Evolutionary conservation across 2,797 vertebrate species (phyloP), one percentile per base, ranked within the genome.

Genomic region (Enoplosus armatus): DNA sequence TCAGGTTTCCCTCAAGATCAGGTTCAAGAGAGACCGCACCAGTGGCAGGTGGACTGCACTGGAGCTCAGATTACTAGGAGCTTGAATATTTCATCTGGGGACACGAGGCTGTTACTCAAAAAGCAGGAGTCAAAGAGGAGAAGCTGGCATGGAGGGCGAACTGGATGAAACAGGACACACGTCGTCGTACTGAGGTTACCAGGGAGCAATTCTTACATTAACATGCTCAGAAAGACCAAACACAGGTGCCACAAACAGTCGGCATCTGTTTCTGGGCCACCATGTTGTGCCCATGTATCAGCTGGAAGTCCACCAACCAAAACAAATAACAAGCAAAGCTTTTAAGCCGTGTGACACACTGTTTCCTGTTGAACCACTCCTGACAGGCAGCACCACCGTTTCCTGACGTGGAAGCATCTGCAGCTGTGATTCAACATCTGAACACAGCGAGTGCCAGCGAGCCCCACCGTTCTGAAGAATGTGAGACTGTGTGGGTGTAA

Each of bases 11-110:
- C 9, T 61, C 18, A 70, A 66, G 89, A 93, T 93, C 92, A 74
- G 88, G 89, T 91, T 91, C 58, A 83, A 71, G 80, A 78, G 3
- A 35, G 68, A 73, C 58, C 27, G 47, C 56, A 69, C 8, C 67
- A 66, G 69, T 61, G n/a, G 84, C 92, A 92, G 91, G 83, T 86
- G 87, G 85, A 85, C 76, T 31, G 62, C 70, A 66, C 20, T 0
- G 0, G 9, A 0, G 61, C 85, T 95, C 85, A 62, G 41, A 16
- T 95, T 93, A 90, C 92, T 0, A 7, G 31, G 53, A 41, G 56
- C 50, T 29, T 95, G 63, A 95, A 95, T 95, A 93, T 92, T 95
- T 95, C 5, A 95, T 92, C 35, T 59, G 33, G 27, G 41, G 73
- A 80, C 84, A 86, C n/a, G 26, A 9, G 64, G 59, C 54, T 64